Evolutionary conservation across 2,888 invertebrate species (phyloP).

Genomic region (Barypeithes pellucidus): DNA sequence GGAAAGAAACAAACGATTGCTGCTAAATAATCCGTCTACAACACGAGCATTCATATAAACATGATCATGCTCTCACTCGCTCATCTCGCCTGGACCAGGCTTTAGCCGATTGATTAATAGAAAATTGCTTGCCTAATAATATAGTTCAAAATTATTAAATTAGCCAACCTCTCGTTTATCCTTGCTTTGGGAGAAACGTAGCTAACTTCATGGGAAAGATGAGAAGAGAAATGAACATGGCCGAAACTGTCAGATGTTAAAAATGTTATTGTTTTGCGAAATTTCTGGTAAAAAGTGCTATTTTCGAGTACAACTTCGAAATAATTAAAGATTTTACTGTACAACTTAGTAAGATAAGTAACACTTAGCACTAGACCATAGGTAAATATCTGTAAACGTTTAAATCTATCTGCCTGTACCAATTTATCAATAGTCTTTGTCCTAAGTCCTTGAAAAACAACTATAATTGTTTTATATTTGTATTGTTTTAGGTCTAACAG

Average conservation of each 20-base stretch:
- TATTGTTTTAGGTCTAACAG: slow-evolving; percentile 9
- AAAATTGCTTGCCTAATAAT: no score
- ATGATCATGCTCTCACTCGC: no score
- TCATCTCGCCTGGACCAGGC: no score
- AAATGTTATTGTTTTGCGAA: slow-evolving; percentile 38
- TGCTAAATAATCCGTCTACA: no score
- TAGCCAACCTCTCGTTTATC: not conserved
- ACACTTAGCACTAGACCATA: not conserved
- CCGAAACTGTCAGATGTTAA: slow-evolving; percentile 25
- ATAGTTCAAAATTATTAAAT: no score
- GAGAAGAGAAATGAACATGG: slow-evolving; percentile 8
- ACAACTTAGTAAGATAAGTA: not conserved
- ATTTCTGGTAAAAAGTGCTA: not conserved
- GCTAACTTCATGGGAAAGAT: slow-evolving; percentile 11
- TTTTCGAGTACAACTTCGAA: not conserved
- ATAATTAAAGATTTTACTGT: not conserved
- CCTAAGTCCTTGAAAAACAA: slow-evolving; percentile 5
- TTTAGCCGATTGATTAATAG: no score
- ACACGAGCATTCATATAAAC: no score
- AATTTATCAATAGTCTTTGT: slow-evolving; percentile 16
- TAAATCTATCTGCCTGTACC: not conserved
- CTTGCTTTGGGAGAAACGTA: not conserved
- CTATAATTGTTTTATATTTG: slow-evolving; percentile 16
- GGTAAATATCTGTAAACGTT: slow-evolving; percentile 5
- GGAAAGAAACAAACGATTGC: no score